Base-by-base conservation (phyloP, 37 sponge, comb jelly and placozoan genomes). In the Agelas oroides region DNA sequence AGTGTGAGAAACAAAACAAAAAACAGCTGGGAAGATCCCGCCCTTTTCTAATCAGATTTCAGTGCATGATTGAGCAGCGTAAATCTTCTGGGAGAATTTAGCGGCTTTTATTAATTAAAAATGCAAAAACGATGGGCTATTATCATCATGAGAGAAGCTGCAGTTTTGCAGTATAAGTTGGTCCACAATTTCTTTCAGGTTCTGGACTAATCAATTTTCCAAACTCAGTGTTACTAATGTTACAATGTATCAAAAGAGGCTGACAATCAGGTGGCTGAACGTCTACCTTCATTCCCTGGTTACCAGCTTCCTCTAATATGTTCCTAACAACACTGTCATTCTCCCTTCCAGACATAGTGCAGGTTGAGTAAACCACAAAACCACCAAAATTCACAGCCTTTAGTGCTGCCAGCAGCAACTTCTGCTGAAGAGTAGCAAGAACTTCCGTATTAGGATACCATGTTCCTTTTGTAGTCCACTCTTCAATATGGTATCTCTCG, bases 361-460 rank as follows among this genome's bases (percentile, higher is more conserved):
- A 80, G 19, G 80, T 80, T 5, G 80, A 80, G 70, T 80, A 80
- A 2, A 68, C 80, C 16, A 66, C 70, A 18, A 1, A 28, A 27
- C 69, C 68, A 68, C 69, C 80, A 53, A 0, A 13, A 8, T 80
- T 68, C 21, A 31, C 56, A 35, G 69, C 55, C 15, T 66, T 34
- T 28, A 80, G 21, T 25, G 57, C 80, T 14, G 68, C 70, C 17
- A 80, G 35, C 27, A 80, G 56, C 27, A 80, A 34, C 15, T 52
- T 18, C 39, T 66, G 24, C 33, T 80, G 80, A 15, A 80, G 70
- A 15, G 18, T 5, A 8, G 33, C 32, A 31, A 80, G 30, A 27
- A 32, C 14, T 12, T 67, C 32, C 0, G 80, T 34, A 15, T 80
- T 23, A 3, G 53, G 53, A 25, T 80, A 67, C 20, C 39, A 34